Evolutionary conservation across 1,140 invertebrate genomes (phyloP), one percentile per base, ranked within the genome.

Genomic region (Nylanderia fulva): DNA sequence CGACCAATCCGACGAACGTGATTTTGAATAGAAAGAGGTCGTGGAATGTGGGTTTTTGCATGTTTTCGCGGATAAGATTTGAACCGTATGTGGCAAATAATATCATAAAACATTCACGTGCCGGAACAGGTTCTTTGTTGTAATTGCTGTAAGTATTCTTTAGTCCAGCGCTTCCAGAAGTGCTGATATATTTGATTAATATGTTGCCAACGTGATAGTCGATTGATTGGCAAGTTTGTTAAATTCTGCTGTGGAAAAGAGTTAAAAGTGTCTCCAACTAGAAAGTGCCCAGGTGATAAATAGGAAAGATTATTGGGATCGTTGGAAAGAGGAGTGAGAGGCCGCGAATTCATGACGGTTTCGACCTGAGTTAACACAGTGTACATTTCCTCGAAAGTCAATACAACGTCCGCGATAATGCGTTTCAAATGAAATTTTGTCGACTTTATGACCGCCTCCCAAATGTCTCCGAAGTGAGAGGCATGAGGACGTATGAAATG

Each of bases 381-480:
- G 0, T 15, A 7, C 13, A 72, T 24, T 9, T 52, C 45, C 15
- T 64, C 58, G 8, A 29, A 61, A 0, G 66, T 66, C 15, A 74
- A 24, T n/a, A 72, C 0, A 61, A n/a, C n/a, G n/a, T n/a, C 48
- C 2, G 42, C 68, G 0, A 74, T n/a, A 9, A 64, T 15, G 0
- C 58, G 42, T 0, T n/a, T 61, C 2, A 83, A 13, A 48, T 83
- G 79, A 2, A 15, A 6, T 39, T 83, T 72, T 2, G 29, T 18
- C 0, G 13, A n/a, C 24, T 21, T 24, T 13, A 83, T 63, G 1
- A 64, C 77, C 0, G 77, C 48, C 18, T 82, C 64, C 48, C 77
- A 82, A 5, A 82, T 45, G 1, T 36, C 77, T 7, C 64, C 42
- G 21, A 83, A 83, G 11, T 83, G 33, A 4, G 66, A 68, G 15